Evolutionary conservation across 2,113 vertebrate species (phyloP).

Genomic region (Pelmatolapia mariae): DNA sequence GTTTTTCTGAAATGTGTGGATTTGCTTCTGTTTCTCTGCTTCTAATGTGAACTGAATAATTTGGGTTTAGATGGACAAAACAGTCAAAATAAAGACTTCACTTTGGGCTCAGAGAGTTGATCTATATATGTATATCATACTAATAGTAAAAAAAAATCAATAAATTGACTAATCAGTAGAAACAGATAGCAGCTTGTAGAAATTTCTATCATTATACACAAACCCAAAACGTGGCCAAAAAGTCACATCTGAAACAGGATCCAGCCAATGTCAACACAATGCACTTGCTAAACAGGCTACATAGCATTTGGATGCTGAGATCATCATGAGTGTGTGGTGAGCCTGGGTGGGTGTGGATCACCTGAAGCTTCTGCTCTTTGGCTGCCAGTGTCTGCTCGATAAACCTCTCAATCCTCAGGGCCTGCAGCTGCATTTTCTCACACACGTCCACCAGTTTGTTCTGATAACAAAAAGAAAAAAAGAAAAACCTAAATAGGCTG

Average conservation of each 20-base stretch:
- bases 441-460: conserved; percentile 90
- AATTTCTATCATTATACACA: not conserved
- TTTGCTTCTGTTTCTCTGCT: not conserved
- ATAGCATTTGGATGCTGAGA: not conserved
- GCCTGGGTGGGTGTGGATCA: conserved; percentile 30
- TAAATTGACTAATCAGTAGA: not conserved
- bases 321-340: not conserved
- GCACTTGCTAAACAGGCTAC: not conserved
- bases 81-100: not conserved
- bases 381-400: conserved; percentile 75
- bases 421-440: conserved; percentile 89
- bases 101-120: not conserved
- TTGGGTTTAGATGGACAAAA: not conserved
- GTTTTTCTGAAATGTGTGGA: not conserved
- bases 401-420: conserved; percentile 78
- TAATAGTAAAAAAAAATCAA: not conserved
- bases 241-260: not conserved
- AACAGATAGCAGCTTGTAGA: not conserved
- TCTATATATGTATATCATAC: not conserved
- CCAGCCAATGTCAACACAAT: not conserved
- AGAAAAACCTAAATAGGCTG: not conserved
- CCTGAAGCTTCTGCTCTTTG: conserved; percentile 82
- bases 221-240: not conserved
- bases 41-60: not conserved
- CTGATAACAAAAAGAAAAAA: conserved; percentile 32